Evolutionary conservation across 2,113 vertebrate genomes (phyloP).

Genomic region (Peromyscus californicus): DNA sequence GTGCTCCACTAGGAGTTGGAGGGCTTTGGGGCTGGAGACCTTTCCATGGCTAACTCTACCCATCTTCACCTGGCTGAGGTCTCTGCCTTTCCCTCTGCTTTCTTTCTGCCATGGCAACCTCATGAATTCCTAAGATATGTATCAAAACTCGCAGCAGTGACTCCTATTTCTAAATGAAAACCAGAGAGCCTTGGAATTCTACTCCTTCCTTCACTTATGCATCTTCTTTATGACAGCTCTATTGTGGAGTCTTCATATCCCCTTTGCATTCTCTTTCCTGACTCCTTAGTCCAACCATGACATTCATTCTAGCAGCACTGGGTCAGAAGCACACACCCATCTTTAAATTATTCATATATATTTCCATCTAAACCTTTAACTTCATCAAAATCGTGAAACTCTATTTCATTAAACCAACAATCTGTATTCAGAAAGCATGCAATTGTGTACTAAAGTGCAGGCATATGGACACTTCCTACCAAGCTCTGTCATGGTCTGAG

Average conservation of each 20-base stretch:
- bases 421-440: constrained; percentile 40
- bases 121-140: neutral
- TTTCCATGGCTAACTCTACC: fast-evolving
- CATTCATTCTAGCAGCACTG: neutral
- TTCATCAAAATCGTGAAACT: constrained; percentile 25
- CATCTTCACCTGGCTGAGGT: neutral
- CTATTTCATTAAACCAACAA: neutral
- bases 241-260: neutral
- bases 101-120: neutral
- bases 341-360: neutral
- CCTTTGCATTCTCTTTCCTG: neutral
- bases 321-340: neutral
- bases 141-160: neutral
- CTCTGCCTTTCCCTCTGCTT: neutral
- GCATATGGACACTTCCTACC: neutral
- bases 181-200: neutral
- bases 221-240: neutral
- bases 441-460: neutral
- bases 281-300: neutral
- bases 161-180: neutral
- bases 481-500: fast-evolving
- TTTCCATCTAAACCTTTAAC: neutral
- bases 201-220: neutral
- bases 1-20: too few species aligned
- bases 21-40: fast-evolving